Conservation (phyloP, 2,797 vertebrate genomes). For the Philypnodon macrostomus region DNA sequence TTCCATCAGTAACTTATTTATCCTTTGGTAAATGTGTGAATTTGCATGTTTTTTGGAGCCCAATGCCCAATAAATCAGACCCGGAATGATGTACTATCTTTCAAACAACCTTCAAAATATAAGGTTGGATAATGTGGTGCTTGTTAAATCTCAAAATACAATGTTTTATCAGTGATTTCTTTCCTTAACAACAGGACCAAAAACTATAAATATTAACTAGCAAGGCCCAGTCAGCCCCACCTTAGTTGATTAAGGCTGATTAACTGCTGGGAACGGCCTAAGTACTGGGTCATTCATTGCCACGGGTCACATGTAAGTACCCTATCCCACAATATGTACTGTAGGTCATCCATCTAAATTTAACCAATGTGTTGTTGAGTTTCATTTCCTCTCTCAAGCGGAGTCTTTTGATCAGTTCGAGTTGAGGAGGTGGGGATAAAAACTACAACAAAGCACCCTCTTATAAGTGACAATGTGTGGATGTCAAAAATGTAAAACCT, state of each 20-base stretch:
- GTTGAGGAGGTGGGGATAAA: not conserved
- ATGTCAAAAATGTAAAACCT: too few species aligned
- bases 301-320: slow-evolving; percentile 17
- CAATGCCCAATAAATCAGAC: too few species aligned
- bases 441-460: slow-evolving; percentile 54
- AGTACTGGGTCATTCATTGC: slow-evolving; percentile 7
- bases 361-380: slow-evolving; percentile 34
- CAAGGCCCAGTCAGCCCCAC: too few species aligned
- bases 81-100: too few species aligned
- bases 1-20: too few species aligned
- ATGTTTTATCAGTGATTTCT: too few species aligned
- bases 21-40: too few species aligned
- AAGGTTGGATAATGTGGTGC: too few species aligned
- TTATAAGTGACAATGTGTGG: slow-evolving; percentile 28
- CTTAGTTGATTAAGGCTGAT: slow-evolving; percentile 18
- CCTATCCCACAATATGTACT: slow-evolving; percentile 22
- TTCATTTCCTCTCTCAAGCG: slow-evolving; percentile 50
- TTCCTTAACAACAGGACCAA: too few species aligned
- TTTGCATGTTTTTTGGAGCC: too few species aligned
- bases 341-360: slow-evolving; percentile 58
- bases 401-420: slow-evolving; percentile 61
- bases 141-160: not conserved
- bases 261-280: slow-evolving; percentile 10
- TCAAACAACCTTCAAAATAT: too few species aligned
- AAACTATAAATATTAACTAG: too few species aligned